Conservation (phyloP, 2,113 vertebrate genomes). For the Dicrurus megarhynchus region DNA sequence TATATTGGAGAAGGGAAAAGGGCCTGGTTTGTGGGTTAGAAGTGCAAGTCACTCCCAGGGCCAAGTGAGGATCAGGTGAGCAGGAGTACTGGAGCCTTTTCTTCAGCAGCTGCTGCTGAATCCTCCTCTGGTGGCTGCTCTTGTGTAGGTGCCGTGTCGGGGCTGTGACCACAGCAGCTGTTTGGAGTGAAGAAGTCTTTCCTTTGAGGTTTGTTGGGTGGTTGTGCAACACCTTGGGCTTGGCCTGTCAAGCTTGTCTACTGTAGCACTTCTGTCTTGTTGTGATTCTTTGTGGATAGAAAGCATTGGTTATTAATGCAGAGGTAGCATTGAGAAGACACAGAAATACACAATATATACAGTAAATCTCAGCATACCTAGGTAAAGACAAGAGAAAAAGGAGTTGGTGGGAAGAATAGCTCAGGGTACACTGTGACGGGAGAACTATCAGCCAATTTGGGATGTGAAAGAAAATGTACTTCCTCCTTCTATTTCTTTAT, state of each 20-base stretch:
- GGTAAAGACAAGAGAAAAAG: background rate
- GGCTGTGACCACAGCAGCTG: background rate
- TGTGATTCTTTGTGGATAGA: background rate
- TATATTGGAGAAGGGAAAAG: background rate
- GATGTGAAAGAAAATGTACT: background rate
- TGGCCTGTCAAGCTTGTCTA: background rate
- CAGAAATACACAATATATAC: rapidly evolving
- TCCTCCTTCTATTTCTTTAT: background rate
- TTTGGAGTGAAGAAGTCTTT: background rate
- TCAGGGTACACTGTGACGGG: background rate
- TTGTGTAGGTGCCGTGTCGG: rapidly evolving
- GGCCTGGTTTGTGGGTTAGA: background rate
- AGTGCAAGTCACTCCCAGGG: rapidly evolving
- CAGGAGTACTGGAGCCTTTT: background rate
- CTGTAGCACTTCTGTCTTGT: background rate
- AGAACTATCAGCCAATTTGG: background rate
- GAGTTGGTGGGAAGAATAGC: background rate
- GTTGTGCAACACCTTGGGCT: background rate
- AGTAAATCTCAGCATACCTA: background rate
- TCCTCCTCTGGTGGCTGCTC: background rate
- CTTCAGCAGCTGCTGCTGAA: background rate
- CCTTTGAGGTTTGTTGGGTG: background rate
- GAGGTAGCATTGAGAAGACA: background rate
- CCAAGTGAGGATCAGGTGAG: background rate
- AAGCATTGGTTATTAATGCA: background rate